A percentile compares a stretch with the other conserved stretches of the same genome.
Conservation (phyloP, 2,888 invertebrate genomes). For the Lasiommata megera region DNA sequence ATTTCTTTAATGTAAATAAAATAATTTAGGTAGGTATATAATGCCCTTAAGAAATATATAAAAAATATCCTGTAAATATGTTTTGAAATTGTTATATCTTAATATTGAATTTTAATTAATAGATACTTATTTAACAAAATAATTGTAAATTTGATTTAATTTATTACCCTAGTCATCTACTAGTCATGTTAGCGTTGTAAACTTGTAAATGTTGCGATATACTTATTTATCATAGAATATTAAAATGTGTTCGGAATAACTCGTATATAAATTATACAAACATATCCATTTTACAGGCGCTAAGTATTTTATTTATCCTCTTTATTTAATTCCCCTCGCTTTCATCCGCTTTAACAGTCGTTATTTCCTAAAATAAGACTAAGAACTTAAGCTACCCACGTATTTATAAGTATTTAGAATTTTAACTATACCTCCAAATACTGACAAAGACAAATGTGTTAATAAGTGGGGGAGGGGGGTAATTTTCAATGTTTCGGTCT, state of each 20-base stretch:
- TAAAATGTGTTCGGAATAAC: constrained; percentile 21
- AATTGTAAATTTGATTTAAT: constrained; percentile 17
- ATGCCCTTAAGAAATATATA: neutral
- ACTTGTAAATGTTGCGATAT: constrained; percentile 32
- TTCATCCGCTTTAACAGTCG: too few relatives aligned
- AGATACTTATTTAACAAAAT: neutral
- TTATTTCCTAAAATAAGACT: too few relatives aligned
- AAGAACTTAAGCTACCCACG: too few relatives aligned
- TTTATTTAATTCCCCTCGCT: too few relatives aligned
- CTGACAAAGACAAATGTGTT: too few relatives aligned
- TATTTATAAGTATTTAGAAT: too few relatives aligned
- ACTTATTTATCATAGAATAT: constrained; percentile 26
- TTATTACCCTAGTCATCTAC: constrained; percentile 34
- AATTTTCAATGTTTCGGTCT: too few relatives aligned
- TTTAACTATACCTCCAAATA: too few relatives aligned
- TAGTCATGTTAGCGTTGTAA: constrained; percentile 27
- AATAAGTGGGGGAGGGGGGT: too few relatives aligned
- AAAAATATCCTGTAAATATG: constrained; percentile 10
- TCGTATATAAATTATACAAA: constrained; percentile 18
- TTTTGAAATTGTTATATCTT: constrained; percentile 11
- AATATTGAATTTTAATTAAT: constrained; percentile 10
- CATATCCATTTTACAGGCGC: constrained; percentile 28
- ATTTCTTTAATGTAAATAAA: constrained; percentile 1
- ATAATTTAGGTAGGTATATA: neutral
- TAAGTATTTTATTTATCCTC: constrained; percentile 18